Conservation (phyloP, 2,888 invertebrate genomes). For the Drosophila peninsularis region DNA sequence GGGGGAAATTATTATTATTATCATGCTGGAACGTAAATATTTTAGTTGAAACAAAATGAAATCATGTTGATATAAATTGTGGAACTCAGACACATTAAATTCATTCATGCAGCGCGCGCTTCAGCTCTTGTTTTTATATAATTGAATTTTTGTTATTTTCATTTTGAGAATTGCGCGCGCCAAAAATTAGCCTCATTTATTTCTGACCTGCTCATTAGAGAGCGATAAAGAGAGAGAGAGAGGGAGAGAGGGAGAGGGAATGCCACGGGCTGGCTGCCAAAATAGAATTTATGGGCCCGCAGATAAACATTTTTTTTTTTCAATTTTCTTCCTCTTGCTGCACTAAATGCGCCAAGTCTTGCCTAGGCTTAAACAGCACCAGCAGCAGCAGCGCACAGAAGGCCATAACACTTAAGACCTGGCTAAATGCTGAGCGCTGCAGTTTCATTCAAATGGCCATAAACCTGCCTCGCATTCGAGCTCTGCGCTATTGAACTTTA, state of each 20-base stretch:
- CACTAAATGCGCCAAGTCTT: slow-evolving; percentile 69
- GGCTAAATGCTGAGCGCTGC: slow-evolving; percentile 30
- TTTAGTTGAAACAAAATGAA: slow-evolving; percentile 32
- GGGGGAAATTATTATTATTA: slow-evolving; percentile 50
- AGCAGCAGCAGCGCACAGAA: slow-evolving; percentile 11
- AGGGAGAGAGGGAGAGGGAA: background rate
- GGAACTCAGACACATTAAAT: slow-evolving; percentile 49
- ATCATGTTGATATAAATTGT: slow-evolving; percentile 39
- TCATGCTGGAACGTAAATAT: slow-evolving; percentile 37
- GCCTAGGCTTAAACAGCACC: slow-evolving; percentile 14
- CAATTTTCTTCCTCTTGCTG: slow-evolving; percentile 42
- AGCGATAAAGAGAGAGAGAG: slow-evolving; percentile 6
- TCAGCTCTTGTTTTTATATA: slow-evolving; percentile 11
- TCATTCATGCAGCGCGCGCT: slow-evolving; percentile 19
- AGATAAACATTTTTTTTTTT: slow-evolving; percentile 60
- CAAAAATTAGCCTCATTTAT: slow-evolving; percentile 72
- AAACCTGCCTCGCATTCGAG: slow-evolving; percentile 21
- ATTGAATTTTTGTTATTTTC: slow-evolving; percentile 17
- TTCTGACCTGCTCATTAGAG: slow-evolving; percentile 63
- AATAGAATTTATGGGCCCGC: slow-evolving; percentile 64
- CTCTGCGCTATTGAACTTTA: slow-evolving; percentile 2
- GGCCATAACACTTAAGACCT: slow-evolving; percentile 42
- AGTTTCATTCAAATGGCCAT: slow-evolving; percentile 27
- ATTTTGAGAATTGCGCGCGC: slow-evolving; percentile 35
- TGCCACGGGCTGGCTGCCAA: slow-evolving; percentile 43